Evolutionary conservation across 2,797 vertebrate genomes (phyloP).

Genomic region (Cossypha dichroa): DNA sequence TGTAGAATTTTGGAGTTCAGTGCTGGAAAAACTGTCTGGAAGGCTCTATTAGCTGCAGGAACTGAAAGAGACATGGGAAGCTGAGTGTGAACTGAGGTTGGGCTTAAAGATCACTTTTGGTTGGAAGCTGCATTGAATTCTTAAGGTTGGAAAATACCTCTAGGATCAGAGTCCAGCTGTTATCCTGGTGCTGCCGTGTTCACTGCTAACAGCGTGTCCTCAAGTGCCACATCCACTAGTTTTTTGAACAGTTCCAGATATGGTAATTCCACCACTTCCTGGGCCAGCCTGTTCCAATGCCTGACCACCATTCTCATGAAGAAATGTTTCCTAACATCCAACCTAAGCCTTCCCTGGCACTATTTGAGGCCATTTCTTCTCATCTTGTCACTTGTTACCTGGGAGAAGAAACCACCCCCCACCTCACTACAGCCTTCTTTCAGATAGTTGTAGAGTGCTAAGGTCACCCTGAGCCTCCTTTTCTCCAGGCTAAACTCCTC

Average conservation of each 20-base stretch:
- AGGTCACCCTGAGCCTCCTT: background rate
- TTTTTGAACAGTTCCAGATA: background rate
- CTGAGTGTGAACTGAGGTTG: background rate
- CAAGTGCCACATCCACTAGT: background rate
- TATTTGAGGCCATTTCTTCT: background rate
- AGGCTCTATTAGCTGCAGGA: background rate
- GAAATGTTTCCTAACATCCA: background rate
- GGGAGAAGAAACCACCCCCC: background rate
- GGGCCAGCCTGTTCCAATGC: background rate
- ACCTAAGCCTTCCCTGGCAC: background rate
- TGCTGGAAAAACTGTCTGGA: background rate
- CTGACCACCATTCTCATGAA: background rate
- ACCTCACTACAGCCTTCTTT: background rate
- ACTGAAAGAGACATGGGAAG: background rate
- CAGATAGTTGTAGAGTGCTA: background rate
- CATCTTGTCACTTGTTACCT: background rate
- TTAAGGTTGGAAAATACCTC: background rate
- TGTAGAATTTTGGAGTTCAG: background rate
- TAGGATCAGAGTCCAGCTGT: background rate
- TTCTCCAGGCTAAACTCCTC: background rate
- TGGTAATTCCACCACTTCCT: background rate
- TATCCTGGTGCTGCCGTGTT: background rate
- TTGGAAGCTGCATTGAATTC: background rate
- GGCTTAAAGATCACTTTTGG: background rate
- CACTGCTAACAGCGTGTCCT: background rate